Conservation (phyloP, 2,888 invertebrate species). For the Tanytarsus gracilentus region DNA sequence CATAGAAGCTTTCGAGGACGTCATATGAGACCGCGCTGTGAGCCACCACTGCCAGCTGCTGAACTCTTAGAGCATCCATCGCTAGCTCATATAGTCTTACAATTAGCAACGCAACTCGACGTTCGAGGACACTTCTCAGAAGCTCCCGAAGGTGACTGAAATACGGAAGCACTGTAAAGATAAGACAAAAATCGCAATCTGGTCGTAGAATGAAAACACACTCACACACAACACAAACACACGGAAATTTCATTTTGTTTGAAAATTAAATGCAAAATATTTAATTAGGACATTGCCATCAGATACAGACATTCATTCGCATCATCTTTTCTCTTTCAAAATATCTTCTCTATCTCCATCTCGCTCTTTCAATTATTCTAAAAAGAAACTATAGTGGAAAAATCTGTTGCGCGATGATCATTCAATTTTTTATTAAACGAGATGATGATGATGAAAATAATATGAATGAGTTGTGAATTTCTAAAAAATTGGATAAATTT, state of each 20-base stretch:
- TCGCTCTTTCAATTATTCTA: no score
- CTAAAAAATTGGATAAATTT: no score
- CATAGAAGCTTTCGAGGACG: slow-evolving; percentile 78
- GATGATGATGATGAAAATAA: no score
- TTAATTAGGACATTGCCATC: no score
- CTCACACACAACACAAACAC: neutral
- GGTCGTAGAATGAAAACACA: neutral
- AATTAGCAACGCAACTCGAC: slow-evolving; percentile 74
- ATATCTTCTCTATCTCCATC: no score
- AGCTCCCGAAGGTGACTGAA: slow-evolving; percentile 44
- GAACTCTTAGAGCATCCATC: slow-evolving; percentile 79
- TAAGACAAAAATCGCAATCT: neutral
- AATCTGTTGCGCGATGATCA: no score
- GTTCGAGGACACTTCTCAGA: slow-evolving; percentile 52
- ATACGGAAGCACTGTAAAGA: slow-evolving; percentile 10
- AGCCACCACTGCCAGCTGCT: slow-evolving; percentile 76
- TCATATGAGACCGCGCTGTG: slow-evolving; percentile 76
- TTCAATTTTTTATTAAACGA: no score
- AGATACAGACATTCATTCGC: no score
- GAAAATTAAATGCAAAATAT: no score
- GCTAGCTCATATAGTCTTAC: slow-evolving; percentile 68
- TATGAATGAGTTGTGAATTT: no score
- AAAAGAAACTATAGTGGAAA: no score
- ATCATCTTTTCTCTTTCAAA: no score
- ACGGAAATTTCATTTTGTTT: slow-evolving; percentile 9